A percentile compares a stretch with the other conserved stretches of the same genome.
phyloP scores from a whole-genome alignment of 1,140 invertebrate species.

The Camponotus floridanus region DNA sequence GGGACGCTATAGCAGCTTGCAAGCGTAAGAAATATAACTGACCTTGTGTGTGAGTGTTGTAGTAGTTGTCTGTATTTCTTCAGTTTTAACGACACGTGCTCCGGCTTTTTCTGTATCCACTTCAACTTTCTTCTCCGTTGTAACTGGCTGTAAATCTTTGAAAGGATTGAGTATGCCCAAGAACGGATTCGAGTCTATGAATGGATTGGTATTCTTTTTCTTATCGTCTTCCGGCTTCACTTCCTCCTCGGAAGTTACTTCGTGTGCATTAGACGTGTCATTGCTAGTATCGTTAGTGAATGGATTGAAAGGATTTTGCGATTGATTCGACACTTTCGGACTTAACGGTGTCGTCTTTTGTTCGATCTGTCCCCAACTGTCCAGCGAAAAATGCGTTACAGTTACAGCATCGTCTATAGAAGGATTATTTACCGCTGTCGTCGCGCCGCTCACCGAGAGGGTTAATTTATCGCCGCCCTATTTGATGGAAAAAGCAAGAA shows the following conservation, averaged over 20 bases:
- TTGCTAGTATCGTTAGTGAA: conserved; percentile 78
- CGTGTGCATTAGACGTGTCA: conserved; percentile 70
- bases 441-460: conserved; percentile 87
- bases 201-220: conserved; percentile 86
- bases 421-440: conserved; percentile 73
- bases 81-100: conserved; percentile 81
- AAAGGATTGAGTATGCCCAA: conserved; percentile 84
- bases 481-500: conserved; percentile 78
- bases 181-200: conserved; percentile 87
- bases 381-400: conserved; percentile 85
- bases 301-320: conserved; percentile 85
- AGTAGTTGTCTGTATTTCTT: conserved; percentile 83
- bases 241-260: conserved; percentile 68
- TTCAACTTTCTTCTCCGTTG: conserved; percentile 75
- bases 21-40: conserved; percentile 72
- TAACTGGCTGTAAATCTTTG: conserved; percentile 77
- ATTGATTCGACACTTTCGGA: conserved; percentile 82
- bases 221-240: conserved; percentile 79
- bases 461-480: conserved; percentile 93
- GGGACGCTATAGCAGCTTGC: conserved; percentile 32
- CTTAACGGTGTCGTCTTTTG: conserved; percentile 84
- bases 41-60: conserved; percentile 83
- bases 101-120: conserved; percentile 72
- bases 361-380: conserved; percentile 85
- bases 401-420: conserved; percentile 84